phyloP scores from a whole-genome alignment of 2,113 vertebrate genomes.

The Urocitellus parryii region DNA sequence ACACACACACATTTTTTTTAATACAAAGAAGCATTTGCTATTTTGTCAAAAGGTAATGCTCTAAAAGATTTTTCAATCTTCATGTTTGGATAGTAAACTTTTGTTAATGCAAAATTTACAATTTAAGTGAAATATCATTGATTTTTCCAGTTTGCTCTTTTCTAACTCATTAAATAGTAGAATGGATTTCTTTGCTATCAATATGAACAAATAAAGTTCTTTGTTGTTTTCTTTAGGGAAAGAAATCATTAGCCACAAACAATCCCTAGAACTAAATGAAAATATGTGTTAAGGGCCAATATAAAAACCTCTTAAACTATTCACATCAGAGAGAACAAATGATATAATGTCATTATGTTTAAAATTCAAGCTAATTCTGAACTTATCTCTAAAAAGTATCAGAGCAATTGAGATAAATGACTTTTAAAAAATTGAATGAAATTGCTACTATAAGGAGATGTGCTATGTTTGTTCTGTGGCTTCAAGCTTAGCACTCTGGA shows the following conservation, averaged over 20 bases:
- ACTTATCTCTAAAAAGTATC: neutral
- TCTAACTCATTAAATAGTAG: neutral
- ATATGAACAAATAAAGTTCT: conserved; percentile 38
- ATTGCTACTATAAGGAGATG: neutral
- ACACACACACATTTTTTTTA: neutral
- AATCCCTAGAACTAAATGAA: conserved; percentile 45
- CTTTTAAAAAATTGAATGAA: neutral
- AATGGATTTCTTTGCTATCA: conserved; percentile 1
- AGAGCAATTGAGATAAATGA: neutral
- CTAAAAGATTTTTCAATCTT: conserved; percentile 13
- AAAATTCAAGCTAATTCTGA: neutral
- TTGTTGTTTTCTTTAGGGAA: conserved; percentile 1
- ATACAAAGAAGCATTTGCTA: conserved; percentile 39
- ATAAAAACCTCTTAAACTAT: neutral
- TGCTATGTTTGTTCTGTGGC: neutral
- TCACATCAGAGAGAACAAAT: neutral
- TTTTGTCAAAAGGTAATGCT: conserved; percentile 13
- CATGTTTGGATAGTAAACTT: conserved; percentile 17
- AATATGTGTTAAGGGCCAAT: neutral
- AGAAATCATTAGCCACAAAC: conserved; percentile 10
- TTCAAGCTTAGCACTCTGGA: neutral
- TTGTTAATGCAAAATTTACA: conserved; percentile 46
- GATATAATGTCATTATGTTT: neutral
- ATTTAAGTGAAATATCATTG: neutral
- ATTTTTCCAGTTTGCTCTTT: conserved; percentile 41